phyloP scores from a whole-genome alignment of 2,797 vertebrate genomes.

The Neomorphus geoffroyi region DNA sequence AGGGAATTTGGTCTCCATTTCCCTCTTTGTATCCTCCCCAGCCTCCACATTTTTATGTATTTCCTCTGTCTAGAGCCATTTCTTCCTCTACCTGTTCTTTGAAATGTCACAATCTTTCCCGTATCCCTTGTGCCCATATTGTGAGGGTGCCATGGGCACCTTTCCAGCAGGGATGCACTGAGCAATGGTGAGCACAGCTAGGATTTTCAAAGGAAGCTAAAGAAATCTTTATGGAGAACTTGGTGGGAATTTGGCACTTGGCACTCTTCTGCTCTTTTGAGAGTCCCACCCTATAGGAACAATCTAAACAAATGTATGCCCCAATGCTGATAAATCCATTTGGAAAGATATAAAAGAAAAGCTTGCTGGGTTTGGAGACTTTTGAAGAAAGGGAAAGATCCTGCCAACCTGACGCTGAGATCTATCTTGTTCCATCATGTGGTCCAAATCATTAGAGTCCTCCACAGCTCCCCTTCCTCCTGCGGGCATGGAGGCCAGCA shows the following conservation, averaged over 20 bases:
- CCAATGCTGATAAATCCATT: constrained; percentile 45
- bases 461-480: background rate
- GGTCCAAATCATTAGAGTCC: constrained; percentile 7
- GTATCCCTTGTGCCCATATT: background rate
- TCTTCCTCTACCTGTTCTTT: background rate
- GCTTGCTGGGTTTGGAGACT: constrained; percentile 29
- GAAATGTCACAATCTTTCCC: constrained; percentile 7
- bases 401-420: constrained; percentile 33
- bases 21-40: background rate
- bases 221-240: constrained; percentile 29
- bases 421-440: constrained; percentile 51
- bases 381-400: constrained; percentile 65
- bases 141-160: background rate
- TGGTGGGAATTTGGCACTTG: constrained; percentile 51
- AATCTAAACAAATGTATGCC: constrained; percentile 62
- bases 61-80: background rate
- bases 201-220: constrained; percentile 38
- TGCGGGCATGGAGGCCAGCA: background rate
- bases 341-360: constrained; percentile 58
- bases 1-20: background rate
- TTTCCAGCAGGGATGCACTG: background rate
- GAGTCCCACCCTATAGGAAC: constrained; percentile 51
- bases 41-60: background rate
- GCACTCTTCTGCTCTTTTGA: constrained; percentile 1
- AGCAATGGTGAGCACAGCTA: background rate